These are phyloP conservation scores for Microhierax caerulescens DNA, from an alignment of 2,797 vertebrate genomes.

Conservation along the genomic window DNA sequence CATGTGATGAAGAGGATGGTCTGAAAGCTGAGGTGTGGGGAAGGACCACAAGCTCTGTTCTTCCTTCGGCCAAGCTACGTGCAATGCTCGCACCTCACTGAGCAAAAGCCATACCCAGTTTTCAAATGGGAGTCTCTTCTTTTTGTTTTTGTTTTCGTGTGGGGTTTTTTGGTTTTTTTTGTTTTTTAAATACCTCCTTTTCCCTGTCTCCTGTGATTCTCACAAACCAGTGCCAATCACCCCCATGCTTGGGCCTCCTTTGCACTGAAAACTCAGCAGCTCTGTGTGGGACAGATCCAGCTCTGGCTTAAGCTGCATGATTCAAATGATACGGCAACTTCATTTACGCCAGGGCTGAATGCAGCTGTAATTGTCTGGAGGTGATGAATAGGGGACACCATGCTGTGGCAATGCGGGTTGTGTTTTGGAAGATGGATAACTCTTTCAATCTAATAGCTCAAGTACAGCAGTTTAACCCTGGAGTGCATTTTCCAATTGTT, in stretches of 20 bases:
- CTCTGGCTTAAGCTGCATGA: not conserved
- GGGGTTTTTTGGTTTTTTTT: not conserved
- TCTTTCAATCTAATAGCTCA: not conserved
- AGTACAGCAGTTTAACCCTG: not conserved
- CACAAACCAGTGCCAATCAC: not conserved
- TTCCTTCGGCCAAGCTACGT: accelerated
- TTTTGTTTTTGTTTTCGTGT: not conserved
- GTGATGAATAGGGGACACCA: not conserved
- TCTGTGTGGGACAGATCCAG: not conserved
- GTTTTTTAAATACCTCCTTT: not conserved
- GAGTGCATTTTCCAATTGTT: not conserved
- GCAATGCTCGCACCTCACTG: not conserved
- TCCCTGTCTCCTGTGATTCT: not conserved
- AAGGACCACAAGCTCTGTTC: not conserved
- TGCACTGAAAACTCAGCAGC: not conserved
- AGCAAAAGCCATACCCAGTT: not conserved
- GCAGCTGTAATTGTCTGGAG: not conserved
- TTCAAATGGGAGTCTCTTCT: not conserved
- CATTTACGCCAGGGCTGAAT: not conserved
- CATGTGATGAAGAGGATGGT: not conserved
- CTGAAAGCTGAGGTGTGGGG: not conserved
- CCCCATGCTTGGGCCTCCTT: not conserved
- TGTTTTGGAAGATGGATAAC: not conserved
- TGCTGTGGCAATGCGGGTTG: not conserved
- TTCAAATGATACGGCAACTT: not conserved